These are phyloP conservation scores for Ecdyonurus torrentis DNA, from an alignment of 2,888 invertebrate species.

Conservation along the genomic window DNA sequence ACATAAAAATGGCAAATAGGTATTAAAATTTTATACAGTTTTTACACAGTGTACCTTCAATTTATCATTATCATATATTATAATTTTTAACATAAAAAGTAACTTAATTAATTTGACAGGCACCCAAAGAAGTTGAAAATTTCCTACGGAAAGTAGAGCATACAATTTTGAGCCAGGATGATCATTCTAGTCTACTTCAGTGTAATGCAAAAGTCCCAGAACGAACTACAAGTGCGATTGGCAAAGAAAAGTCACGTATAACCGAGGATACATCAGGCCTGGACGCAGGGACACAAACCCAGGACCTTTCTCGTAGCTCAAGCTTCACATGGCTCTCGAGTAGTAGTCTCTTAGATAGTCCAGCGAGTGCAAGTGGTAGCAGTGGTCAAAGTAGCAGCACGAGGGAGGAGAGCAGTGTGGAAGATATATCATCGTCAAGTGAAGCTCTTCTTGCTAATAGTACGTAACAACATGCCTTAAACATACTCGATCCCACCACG, in stretches of 20 bases:
- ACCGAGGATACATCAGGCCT: neutral
- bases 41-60: no score
- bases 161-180: neutral
- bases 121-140: neutral
- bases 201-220: neutral
- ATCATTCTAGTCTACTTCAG: neutral
- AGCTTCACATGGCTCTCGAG: conserved; percentile 1
- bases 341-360: neutral
- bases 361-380: neutral
- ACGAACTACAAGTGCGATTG: neutral
- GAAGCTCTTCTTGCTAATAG: neutral
- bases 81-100: no score
- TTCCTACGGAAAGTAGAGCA: neutral
- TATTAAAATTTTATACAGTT: no score
- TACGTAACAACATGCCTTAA: no score
- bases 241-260: neutral
- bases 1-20: no score
- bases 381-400: neutral
- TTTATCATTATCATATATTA: no score
- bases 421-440: neutral
- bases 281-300: neutral
- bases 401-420: neutral
- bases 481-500: no score
- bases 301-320: neutral
- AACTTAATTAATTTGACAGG: neutral